Conservation (phyloP, 2,113 vertebrate genomes). For the Ploceus nigricollis region DNA sequence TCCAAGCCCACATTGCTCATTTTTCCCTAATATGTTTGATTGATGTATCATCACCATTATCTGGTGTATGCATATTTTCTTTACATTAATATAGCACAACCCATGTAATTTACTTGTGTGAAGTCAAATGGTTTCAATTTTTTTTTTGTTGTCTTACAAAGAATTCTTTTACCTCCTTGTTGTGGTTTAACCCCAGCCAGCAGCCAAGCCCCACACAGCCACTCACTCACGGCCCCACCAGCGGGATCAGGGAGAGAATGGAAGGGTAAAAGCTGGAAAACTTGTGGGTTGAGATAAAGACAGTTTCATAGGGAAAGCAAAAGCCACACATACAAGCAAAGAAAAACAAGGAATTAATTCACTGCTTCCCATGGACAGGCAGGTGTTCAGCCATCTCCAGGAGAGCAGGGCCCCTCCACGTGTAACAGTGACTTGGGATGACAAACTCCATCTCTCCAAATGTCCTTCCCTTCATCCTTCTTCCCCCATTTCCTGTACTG, state of each 20-base stretch:
- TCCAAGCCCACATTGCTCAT: not conserved
- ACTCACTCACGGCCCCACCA: not conserved
- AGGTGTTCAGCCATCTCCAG: not conserved
- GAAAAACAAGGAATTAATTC: not conserved
- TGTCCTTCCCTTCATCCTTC: rapidly evolving
- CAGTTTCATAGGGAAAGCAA: not conserved
- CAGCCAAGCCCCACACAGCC: not conserved
- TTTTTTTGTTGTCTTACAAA: not conserved
- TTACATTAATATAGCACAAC: not conserved
- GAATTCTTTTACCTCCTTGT: not conserved
- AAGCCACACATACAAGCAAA: not conserved
- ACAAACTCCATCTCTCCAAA: not conserved
- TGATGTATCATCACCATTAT: not conserved
- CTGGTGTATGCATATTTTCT: not conserved
- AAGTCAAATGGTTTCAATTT: not conserved
- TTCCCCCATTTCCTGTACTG: not conserved
- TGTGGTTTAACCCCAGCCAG: not conserved
- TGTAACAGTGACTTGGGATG: not conserved
- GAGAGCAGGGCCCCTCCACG: rapidly evolving
- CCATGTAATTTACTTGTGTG: not conserved
- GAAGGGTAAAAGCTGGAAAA: not conserved
- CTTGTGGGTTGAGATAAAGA: not conserved
- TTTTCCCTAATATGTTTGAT: not conserved
- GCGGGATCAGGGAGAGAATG: not conserved
- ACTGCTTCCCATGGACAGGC: not conserved